Evolutionary conservation across 2,888 invertebrate species (phyloP).

Genomic region (Drosophila buzzatii): DNA sequence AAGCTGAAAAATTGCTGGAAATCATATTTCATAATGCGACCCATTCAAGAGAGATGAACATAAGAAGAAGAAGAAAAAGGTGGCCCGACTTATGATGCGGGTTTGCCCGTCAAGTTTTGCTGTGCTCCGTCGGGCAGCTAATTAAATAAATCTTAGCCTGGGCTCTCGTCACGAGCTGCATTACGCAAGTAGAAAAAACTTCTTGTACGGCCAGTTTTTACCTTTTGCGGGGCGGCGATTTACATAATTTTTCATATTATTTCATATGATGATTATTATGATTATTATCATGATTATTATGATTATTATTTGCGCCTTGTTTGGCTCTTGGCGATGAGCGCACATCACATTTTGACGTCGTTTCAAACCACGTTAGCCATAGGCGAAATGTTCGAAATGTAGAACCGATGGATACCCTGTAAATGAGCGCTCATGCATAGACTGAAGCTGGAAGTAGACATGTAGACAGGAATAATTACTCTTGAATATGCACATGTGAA

Average conservation of each 20-base stretch:
- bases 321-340: slow-evolving; percentile 48
- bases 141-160: slow-evolving; percentile 50
- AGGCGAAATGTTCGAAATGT: background rate
- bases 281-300: slow-evolving; percentile 41
- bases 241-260: slow-evolving; percentile 72
- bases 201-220: slow-evolving; percentile 49
- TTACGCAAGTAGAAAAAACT: slow-evolving; percentile 50
- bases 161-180: slow-evolving; percentile 15
- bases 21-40: slow-evolving; percentile 34
- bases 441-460: background rate
- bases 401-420: background rate
- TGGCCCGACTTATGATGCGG: slow-evolving; percentile 32
- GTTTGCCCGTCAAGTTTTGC: slow-evolving; percentile 19
- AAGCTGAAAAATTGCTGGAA: slow-evolving; percentile 21
- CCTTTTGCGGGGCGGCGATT: slow-evolving; percentile 64
- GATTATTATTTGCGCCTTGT: slow-evolving; percentile 59
- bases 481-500: background rate
- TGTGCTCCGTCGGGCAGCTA: slow-evolving; percentile 39
- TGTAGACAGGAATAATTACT: background rate
- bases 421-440: no score
- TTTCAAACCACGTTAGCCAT: slow-evolving; percentile 31
- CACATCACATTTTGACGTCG: slow-evolving; percentile 44
- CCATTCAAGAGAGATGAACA: background rate
- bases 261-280: slow-evolving; percentile 64
- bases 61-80: slow-evolving; percentile 41